A percentile compares a stretch with the other conserved stretches of the same genome.
phyloP scores from a whole-genome alignment of 2,113 vertebrate species.

The Pseudorectes ferrugineus region DNA sequence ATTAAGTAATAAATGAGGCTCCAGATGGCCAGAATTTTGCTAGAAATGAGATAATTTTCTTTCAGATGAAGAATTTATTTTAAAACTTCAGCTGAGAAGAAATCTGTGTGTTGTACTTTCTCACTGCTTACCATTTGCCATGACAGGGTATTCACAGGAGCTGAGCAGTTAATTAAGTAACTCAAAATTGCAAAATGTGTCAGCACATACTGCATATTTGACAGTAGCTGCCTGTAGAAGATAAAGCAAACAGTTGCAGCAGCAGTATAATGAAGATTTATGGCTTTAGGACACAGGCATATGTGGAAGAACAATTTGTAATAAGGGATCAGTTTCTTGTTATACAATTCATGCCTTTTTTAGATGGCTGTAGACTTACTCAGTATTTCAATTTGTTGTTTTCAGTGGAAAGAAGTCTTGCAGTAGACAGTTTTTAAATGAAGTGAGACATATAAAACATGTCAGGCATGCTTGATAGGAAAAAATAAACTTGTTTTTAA shows the following conservation, averaged over 20 bases:
- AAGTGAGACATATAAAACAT: not conserved
- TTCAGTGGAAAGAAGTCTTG: not conserved
- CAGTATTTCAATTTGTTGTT: not conserved
- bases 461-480: not conserved
- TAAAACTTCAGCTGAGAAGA: not conserved
- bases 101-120: not conserved
- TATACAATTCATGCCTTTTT: not conserved
- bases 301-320: not conserved
- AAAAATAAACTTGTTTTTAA: not conserved
- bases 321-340: not conserved
- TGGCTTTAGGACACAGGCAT: not conserved
- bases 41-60: not conserved
- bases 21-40: not conserved
- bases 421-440: not conserved
- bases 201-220: fast-evolving
- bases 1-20: not conserved
- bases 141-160: not conserved
- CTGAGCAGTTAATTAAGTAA: not conserved
- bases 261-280: not conserved
- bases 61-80: not conserved
- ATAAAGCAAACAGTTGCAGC: not conserved
- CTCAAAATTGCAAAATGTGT: not conserved
- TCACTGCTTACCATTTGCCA: not conserved
- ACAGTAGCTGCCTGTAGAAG: not conserved
- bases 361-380: not conserved